Conservation (phyloP, 2,888 invertebrate species). For the Asteroscopus sphinx region DNA sequence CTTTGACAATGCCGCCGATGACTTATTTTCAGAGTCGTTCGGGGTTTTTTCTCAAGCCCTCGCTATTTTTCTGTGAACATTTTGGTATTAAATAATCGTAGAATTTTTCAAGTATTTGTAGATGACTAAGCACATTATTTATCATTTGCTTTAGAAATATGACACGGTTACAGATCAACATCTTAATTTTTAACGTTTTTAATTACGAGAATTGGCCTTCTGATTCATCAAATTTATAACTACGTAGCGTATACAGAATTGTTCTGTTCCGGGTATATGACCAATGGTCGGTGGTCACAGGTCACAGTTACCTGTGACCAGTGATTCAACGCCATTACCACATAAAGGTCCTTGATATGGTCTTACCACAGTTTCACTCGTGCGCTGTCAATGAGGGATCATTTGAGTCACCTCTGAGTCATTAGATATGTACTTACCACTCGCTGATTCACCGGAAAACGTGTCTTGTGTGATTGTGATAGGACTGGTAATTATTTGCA, state of each 20-base stretch:
- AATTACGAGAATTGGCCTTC: no score
- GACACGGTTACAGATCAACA: no score
- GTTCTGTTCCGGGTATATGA: slow-evolving; percentile 35
- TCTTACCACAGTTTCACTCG: slow-evolving; percentile 56
- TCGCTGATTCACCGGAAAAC: slow-evolving; percentile 61
- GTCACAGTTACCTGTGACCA: slow-evolving; percentile 2
- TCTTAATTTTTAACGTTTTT: no score
- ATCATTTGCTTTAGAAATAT: no score
- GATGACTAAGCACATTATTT: no score
- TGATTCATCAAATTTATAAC: slow-evolving; percentile 34
- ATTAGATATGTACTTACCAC: slow-evolving; percentile 39
- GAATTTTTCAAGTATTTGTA: no score
- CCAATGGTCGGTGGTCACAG: slow-evolving; percentile 9
- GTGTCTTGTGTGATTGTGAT: slow-evolving; percentile 49
- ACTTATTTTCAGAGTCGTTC: no score
- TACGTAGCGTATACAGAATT: slow-evolving; percentile 9
- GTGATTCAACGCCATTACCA: slow-evolving; percentile 63
- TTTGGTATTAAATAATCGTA: no score
- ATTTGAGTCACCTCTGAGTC: slow-evolving; percentile 72
- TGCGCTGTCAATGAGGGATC: slow-evolving; percentile 54
- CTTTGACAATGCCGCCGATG: no score
- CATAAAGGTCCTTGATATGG: slow-evolving; percentile 53
- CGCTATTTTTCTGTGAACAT: no score
- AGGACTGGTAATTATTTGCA: slow-evolving; percentile 42
- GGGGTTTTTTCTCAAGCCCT: no score